Base-by-base conservation (phyloP, 2,113 vertebrate species). In the Peromyscus leucopus region DNA sequence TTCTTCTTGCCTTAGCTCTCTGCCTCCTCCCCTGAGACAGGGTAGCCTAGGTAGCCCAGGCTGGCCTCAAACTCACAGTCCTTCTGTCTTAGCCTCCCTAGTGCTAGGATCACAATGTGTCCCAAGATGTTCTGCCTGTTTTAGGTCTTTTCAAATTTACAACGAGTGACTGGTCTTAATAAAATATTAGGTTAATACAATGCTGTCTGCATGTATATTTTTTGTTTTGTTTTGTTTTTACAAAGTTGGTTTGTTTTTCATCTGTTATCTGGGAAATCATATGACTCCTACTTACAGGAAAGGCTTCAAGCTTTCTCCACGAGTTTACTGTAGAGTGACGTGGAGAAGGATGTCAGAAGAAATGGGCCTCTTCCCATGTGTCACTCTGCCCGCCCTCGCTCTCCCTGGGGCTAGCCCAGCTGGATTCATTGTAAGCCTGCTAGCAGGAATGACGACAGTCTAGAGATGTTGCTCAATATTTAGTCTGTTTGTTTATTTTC, bases 401-500 rank as follows among this genome's bases (percentile, higher is more conserved):
- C 28, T 82, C 85, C 46, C 72, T 17, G 39, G 74, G 39, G 36
- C 91, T 78, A 31, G 61, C 42, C 79, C 79, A 83, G 91, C 51
- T 78, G 93, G 61, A 78, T 90, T 87, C 51, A 61, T 36, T 65
- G 26, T 74, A 90, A 92, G 63, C 28, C 74, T 87, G 16, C 83
- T 48, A 95, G 48, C 59, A 31, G 55, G 13, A 90, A 28, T 12
- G 33, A 90, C 19, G 17, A 74, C 74, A 74, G 46, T 94, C 31
- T 33, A 28, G 84, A 63, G 31, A 31, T 42, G 1, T 72, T 69
- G 59, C 79, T 96, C 46, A 72, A 28, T 19, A 42, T 46, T 89
- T 75, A 4, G 4, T 83, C 48, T 63, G 7, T 79, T 87, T 92
- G 57, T 90, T 85, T 91, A 72, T 85, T 89, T 91, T 93, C 57